Base-by-base conservation (phyloP, 2,888 invertebrate species). In the Microchrysa polita region DNA sequence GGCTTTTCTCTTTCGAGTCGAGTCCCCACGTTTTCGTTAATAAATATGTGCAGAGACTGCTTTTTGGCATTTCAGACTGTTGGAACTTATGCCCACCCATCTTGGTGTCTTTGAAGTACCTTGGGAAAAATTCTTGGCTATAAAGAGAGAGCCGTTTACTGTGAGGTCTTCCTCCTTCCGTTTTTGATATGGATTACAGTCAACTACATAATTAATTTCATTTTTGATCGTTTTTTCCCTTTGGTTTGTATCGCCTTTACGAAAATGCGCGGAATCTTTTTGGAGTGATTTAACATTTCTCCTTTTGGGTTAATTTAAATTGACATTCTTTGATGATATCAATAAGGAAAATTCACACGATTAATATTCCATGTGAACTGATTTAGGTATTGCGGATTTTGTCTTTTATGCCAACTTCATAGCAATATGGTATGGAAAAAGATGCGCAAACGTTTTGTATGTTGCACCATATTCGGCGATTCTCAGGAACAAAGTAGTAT, bases 71-170 rank as follows among this genome's bases (percentile, higher is more conserved):
- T 69, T 69, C 57, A 65, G 55, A 42, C 57, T 55, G 27, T 34
- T n/a, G 40, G 57, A 57, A 55, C 69, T 69, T 57, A 69, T 69
- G 69, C 55, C 74, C 74, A 74, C 74, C 74, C 74, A 74, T 67
- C 59, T 71, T 67, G 73, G 74, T 67, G 74, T 67, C 73, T 73
- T 61, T 67, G 63, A 67, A 34, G 59, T 72, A 44, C 72, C 59
- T 60, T 59, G 72, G 72, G 72, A 72, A 72, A 69, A 55, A 55
- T 69, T 69, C 23, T 59, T 40, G 44, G 42, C 42, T 14, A 10
- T 52, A 57, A 27, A 23, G 52, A 60, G 55, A 44, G 44, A 23
- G 23, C n/a, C 60, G 60, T 60, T 22, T 18, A 59, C 23, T 72
- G 72, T 72, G 72, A 72, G 72, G 72, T 72, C 72, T 72, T 60